Conservation (phyloP, 1,140 invertebrate species). For the Ooceraea biroi region DNA sequence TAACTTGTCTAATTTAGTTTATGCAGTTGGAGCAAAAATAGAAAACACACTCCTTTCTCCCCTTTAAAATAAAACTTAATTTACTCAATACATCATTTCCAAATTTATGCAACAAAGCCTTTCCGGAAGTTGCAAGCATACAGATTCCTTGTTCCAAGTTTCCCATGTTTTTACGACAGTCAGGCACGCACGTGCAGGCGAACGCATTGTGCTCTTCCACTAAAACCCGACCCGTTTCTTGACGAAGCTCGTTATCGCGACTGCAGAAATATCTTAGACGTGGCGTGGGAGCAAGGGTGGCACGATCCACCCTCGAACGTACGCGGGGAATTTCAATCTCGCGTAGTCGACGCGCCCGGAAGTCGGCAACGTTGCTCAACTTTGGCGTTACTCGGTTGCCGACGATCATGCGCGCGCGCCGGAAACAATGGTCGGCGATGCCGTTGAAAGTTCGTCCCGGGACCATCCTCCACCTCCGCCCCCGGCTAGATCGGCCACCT, state of each 20-base stretch:
- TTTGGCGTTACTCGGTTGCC: constrained; percentile 34
- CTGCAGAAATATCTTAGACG: constrained; percentile 44
- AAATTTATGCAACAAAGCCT: background rate
- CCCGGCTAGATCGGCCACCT: constrained; percentile 42
- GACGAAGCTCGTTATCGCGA: constrained; percentile 51
- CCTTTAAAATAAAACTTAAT: background rate
- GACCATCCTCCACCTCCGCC: background rate
- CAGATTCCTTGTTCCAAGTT: constrained; percentile 7
- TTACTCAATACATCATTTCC: background rate
- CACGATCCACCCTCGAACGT: constrained; percentile 18
- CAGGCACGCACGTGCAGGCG: background rate
- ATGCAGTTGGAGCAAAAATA: background rate
- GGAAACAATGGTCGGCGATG: constrained; percentile 69
- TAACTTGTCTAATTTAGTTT: background rate
- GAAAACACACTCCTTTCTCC: background rate
- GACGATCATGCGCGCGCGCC: constrained; percentile 22
- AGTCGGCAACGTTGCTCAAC: constrained; percentile 58
- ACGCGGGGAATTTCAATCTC: constrained; percentile 71
- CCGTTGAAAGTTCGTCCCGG: constrained; percentile 54
- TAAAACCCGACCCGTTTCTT: constrained; percentile 18
- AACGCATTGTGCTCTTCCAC: background rate
- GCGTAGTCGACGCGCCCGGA: constrained; percentile 63
- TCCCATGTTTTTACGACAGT: constrained; percentile 3
- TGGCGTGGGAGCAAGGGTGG: background rate
- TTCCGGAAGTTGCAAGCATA: background rate